Conservation (phyloP, 2,113 vertebrate species). For the Pardalotus punctatus region DNA sequence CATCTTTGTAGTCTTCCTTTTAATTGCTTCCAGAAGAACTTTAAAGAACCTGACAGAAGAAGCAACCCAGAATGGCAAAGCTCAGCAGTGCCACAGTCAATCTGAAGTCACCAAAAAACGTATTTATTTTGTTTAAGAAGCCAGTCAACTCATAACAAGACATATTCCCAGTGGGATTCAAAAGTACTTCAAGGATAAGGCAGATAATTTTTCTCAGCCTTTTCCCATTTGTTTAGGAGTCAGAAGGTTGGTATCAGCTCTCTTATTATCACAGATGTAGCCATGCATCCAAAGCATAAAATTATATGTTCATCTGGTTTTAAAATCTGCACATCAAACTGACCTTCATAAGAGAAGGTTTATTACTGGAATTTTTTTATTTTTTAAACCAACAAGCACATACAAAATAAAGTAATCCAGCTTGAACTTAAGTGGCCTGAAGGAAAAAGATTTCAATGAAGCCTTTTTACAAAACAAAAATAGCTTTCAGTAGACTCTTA, state of each 20-base stretch:
- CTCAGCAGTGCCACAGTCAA: background rate
- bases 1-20: constrained; percentile 82
- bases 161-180: background rate
- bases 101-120: background rate
- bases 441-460: background rate
- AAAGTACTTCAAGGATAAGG: background rate
- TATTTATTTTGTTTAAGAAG: background rate
- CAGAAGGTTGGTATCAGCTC: background rate
- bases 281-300: background rate
- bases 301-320: background rate
- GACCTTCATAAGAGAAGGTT: background rate
- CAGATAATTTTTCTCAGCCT: background rate
- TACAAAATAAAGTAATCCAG: background rate
- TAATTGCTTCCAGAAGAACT: constrained; percentile 84
- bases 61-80: background rate
- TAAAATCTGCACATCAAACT: background rate
- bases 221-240: background rate
- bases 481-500: background rate
- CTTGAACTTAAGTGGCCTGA: background rate
- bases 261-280: background rate
- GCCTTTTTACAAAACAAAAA: background rate
- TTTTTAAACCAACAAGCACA: background rate
- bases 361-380: background rate
- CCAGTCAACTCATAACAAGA: background rate
- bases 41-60: constrained; percentile 83